Evolutionary conservation across 1,140 invertebrate genomes (phyloP), one percentile per base, ranked within the genome.

Genomic region (Marisa cornuarietis): DNA sequence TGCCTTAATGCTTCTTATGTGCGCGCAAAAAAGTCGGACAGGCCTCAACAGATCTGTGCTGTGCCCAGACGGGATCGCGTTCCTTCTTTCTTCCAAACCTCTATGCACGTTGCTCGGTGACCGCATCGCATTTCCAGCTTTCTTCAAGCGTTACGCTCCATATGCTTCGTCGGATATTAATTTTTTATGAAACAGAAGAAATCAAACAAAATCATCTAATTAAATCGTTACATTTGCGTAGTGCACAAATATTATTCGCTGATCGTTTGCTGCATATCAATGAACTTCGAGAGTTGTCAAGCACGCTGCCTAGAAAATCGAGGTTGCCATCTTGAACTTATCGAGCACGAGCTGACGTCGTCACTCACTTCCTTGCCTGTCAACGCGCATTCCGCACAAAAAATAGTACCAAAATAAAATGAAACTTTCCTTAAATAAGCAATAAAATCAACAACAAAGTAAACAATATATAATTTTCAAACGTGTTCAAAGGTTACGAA

Each of bases 211-310:
- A 26, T 54, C 14, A 26, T 42, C 24, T 26, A 76, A 65, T 76
- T 31, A 20, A 76, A 20, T 7, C 22, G 22, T 63, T 26, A 18
- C 31, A 24, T 63, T 76, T 76, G 61, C 11, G 20, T 18, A 11
- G 14, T 42, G 63, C 42, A 26, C 20, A 26, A 54, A 18, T 31
- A 14, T 18, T 22, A 8, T 49, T 42, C 24, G n/a, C 13, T n/a
- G 22, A 54, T 68, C n/a, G 65, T 62, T 69, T 62, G 24, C 31
- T 69, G 58, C 20, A 65, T 31, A 61, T 42, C 10, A 11, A 22
- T 74, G 10, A 62, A 49, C 62, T 79, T 31, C 65, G n/a, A 80
- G 74, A 84, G 83, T 84, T 84, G 83, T 84, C 78, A 84, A 76
- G 83, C 76, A 84, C 83, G 83, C 83, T 49, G 66, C n/a, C 18